Conservation (phyloP, 2,888 invertebrate genomes). For the Nasonovia ribisnigri region DNA sequence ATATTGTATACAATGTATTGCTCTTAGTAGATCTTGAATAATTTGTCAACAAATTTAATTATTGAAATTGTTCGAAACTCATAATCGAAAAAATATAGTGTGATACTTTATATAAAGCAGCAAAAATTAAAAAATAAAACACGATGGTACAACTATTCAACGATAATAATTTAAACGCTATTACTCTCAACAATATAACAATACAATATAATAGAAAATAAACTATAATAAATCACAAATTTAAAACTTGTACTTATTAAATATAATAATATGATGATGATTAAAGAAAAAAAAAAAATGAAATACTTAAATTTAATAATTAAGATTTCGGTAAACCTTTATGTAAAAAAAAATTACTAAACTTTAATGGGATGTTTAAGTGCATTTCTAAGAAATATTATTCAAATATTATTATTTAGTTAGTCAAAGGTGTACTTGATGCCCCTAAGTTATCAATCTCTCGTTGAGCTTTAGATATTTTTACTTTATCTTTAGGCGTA, state of each 20-base stretch:
- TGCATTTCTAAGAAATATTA: conserved; percentile 33
- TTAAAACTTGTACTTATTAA: conserved; percentile 51
- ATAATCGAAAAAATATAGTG: not conserved
- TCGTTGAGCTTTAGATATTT: conserved; percentile 94
- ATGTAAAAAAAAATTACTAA: conserved; percentile 28
- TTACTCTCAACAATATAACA: conserved; percentile 63
- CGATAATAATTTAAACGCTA: conserved; percentile 64
- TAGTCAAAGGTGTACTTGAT: conserved; percentile 70
- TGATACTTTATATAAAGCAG: conserved; percentile 8
- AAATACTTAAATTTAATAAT: conserved; percentile 47
- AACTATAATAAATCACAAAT: conserved; percentile 63
- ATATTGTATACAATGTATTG: conserved; percentile 45
- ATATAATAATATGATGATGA: conserved; percentile 58
- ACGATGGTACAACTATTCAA: conserved; percentile 59
- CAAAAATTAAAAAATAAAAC: conserved; percentile 31
- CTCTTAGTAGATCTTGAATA: conserved; percentile 25
- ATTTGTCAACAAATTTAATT: conserved; percentile 4
- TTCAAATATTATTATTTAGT: conserved; percentile 64
- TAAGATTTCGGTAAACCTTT: conserved; percentile 49
- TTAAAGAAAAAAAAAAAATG: conserved; percentile 22
- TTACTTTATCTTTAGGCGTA: conserved; percentile 94
- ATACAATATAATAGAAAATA: conserved; percentile 63
- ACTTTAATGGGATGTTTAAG: conserved; percentile 59
- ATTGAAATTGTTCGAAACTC: conserved; percentile 57
- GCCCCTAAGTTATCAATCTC: conserved; percentile 84